Evolutionary conservation across 2,113 vertebrate species (phyloP).

Genomic region (Vidua macroura): DNA sequence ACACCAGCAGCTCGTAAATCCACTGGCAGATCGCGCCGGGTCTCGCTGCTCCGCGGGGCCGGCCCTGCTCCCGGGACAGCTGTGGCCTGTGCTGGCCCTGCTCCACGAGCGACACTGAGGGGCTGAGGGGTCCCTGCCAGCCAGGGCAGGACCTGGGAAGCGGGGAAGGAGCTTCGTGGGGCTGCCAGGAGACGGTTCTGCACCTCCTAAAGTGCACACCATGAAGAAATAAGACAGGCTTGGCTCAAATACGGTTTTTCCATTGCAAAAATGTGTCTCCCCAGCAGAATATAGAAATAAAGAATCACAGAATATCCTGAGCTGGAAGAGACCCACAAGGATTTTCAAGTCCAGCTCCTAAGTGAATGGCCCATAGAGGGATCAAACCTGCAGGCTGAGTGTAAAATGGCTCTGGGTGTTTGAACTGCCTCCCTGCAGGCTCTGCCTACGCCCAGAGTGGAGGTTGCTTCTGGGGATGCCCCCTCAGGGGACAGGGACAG

Average conservation of each 20-base stretch:
- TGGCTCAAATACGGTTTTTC: neutral
- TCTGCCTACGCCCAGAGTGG: neutral
- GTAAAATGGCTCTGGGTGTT: neutral
- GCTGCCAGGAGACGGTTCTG: neutral
- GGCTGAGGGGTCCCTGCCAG: neutral
- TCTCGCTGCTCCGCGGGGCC: fast-evolving
- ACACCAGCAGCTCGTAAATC: conserved; percentile 43
- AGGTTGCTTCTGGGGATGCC: neutral
- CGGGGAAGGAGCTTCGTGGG: neutral
- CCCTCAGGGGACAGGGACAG: neutral
- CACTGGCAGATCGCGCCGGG: neutral
- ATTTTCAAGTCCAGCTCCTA: neutral
- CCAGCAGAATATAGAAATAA: neutral
- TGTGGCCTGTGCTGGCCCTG: neutral
- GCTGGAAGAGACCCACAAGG: neutral
- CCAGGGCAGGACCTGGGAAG: neutral
- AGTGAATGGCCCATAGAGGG: neutral
- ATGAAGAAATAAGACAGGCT: neutral
- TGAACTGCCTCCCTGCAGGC: neutral
- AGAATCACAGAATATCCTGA: neutral
- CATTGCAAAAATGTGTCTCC: neutral
- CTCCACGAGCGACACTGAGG: fast-evolving
- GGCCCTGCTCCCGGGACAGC: neutral
- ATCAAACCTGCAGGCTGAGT: neutral
- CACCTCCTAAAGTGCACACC: neutral